Percentiles rank a stretch among this genome's conserved stretches.
phyloP scores from a whole-genome alignment of 2,113 vertebrate genomes.

The Oncorhynchus gorbuscha region DNA sequence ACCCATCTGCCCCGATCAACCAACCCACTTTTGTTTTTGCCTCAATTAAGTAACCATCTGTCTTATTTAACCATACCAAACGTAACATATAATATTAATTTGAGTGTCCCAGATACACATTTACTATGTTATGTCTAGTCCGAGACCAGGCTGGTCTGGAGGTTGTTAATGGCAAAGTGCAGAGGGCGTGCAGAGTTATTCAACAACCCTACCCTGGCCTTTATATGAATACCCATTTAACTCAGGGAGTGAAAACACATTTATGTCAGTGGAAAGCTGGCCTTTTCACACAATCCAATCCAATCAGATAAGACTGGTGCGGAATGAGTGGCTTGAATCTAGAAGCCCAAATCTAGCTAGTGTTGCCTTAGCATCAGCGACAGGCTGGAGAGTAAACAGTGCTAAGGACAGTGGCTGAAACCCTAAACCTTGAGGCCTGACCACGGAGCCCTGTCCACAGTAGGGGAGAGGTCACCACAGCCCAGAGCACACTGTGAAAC shows the following conservation, averaged over 20 bases:
- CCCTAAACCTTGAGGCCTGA: constrained; percentile 41
- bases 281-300: constrained; percentile 2
- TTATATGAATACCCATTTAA: not conserved
- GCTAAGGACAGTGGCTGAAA: constrained; percentile 50
- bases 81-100: no score
- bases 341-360: constrained; percentile 47
- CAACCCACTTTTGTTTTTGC: no score
- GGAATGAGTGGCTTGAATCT: constrained; percentile 42
- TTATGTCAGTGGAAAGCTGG: not conserved
- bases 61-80: no score
- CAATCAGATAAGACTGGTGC: constrained; percentile 64
- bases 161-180: constrained; percentile 48
- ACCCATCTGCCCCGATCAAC: no score
- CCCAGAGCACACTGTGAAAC: constrained; percentile 5
- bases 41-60: no score
- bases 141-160: not conserved
- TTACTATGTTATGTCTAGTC: no score
- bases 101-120: no score
- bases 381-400: constrained; percentile 64
- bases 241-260: not conserved
- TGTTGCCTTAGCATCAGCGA: constrained; percentile 68
- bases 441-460: constrained; percentile 17
- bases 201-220: no score
- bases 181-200: constrained; percentile 13
- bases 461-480: constrained; percentile 11